Evolutionary conservation across 2,888 invertebrate genomes (phyloP), one percentile per base, ranked within the genome.

Genomic region (Synergus gifuensis): DNA sequence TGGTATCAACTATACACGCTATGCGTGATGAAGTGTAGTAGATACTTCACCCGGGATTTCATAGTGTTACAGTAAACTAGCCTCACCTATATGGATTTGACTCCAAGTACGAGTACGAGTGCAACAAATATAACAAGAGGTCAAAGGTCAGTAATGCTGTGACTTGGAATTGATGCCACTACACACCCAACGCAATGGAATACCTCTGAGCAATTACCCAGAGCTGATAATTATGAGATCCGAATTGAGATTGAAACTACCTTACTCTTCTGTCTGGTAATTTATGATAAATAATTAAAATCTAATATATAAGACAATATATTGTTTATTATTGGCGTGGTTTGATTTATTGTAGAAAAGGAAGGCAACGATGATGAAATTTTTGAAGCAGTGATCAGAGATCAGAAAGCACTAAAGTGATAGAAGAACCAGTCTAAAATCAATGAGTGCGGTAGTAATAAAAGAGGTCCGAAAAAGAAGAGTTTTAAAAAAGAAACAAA

Each of bases 191-290:
- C 82, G 85, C 84, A 79, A 79, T 77, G 78, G 12, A 46, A 16
- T 46, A 46, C 78, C 78, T 28, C 85, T 87, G 84, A 85, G 87
- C 89, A 89, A 89, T 89, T 89, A 88, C 82, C 88, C 81, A 83
- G 84, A 83, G 78, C 83, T 83, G 85, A 88, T 89, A 89, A 88
- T 89, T 89, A 89, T 88, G 88, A 84, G 87, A 86, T 87, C 86
- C 84, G 85, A 80, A 87, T 83, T 82, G 82, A 82, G 80, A 88
- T 82, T 80, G 67, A 78, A 82, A 82, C 83, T 54, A n/a, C 12
- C 60, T 22, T 36, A 49, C 54, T 73, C 73, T 49, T 28, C 73
- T 54, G n/a, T 36, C 54, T 49, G 14, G 28, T 73, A 73, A 73
- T 54, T 73, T 36, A 73, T 73, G 36, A 73, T 73, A n/a, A 36